A percentile compares a stretch with the other conserved stretches of the same genome.
phyloP scores from a whole-genome alignment of 2,888 invertebrate species.

The Erpobdella octoculata region DNA sequence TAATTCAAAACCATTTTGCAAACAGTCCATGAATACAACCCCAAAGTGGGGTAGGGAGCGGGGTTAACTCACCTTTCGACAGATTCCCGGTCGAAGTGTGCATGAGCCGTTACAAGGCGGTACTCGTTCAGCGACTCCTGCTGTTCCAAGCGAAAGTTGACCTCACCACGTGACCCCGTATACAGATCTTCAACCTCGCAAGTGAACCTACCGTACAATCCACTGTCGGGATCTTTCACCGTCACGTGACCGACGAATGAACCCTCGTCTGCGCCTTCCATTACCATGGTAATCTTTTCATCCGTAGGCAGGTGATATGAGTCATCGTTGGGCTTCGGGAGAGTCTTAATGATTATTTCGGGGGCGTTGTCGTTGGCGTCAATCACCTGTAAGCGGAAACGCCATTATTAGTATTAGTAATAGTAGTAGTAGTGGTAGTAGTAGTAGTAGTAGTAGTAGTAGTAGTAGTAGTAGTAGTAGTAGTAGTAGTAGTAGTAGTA shows the following conservation, averaged over 20 bases:
- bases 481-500: no score
- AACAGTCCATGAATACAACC: background rate
- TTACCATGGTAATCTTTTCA: slow-evolving; percentile 33
- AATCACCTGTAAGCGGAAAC: background rate
- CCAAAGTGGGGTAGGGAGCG: no score
- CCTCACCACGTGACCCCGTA: no score
- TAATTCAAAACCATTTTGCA: no score
- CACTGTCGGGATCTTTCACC: slow-evolving; percentile 45
- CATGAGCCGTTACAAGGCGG: background rate
- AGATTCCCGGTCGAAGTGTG: slow-evolving; percentile 10
- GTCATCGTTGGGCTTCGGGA: slow-evolving; percentile 23
- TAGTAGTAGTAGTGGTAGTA: no score
- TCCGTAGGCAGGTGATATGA: background rate
- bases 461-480: no score
- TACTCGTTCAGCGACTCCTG: slow-evolving; percentile 1
- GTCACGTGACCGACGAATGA: slow-evolving; percentile 45
- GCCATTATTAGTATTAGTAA: background rate
- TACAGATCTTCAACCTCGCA: slow-evolving; percentile 42
- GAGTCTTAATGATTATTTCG: slow-evolving; percentile 30
- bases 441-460: no score
- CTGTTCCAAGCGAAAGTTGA: background rate
- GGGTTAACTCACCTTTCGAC: slow-evolving; percentile 14
- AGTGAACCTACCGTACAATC: slow-evolving; percentile 44
- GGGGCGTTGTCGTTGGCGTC: slow-evolving; percentile 36
- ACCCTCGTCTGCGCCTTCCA: slow-evolving; percentile 43